These are phyloP conservation scores for Drosophila picticornis DNA, from an alignment of 2,888 invertebrate genomes.

Conservation along the genomic window DNA sequence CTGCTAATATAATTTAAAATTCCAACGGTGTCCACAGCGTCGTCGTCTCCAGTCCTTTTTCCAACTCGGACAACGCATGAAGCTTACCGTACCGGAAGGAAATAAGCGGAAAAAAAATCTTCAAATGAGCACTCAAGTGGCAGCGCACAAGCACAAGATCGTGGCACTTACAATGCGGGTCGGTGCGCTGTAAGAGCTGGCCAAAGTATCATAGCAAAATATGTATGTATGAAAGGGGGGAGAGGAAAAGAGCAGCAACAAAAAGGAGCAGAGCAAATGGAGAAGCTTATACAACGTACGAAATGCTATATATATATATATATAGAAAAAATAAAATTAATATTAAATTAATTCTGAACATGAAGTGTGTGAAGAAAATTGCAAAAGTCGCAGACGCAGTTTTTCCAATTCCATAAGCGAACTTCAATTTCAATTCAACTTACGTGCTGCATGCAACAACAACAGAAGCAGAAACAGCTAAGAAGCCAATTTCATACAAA, in stretches of 20 bases:
- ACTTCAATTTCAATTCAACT: conserved; percentile 81
- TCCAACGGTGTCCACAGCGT: conserved; percentile 65
- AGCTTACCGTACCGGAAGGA: conserved; percentile 58
- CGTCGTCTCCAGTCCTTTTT: conserved; percentile 22
- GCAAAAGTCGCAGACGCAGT: conserved; percentile 70
- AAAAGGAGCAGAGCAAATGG: conserved; percentile 22
- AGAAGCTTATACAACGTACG: conserved; percentile 33
- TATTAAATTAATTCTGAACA: conserved; percentile 82
- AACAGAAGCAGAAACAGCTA: conserved; percentile 39
- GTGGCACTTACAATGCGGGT: conserved; percentile 21
- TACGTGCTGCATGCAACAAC: conserved; percentile 65
- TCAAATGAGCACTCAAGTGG: conserved; percentile 73
- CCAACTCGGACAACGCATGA: conserved; percentile 42
- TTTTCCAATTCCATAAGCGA: conserved; percentile 79
- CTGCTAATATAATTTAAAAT: conserved; percentile 76
- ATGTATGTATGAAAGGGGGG: neutral
- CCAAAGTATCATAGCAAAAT: conserved; percentile 32
- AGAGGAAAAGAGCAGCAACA: conserved; percentile 30
- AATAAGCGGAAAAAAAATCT: conserved; percentile 61
- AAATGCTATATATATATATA: conserved; percentile 33
- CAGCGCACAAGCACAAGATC: conserved; percentile 58
- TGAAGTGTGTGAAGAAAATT: conserved; percentile 80
- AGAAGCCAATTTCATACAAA: conserved; percentile 76
- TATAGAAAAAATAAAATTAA: conserved; percentile 74
- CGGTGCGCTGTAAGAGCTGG: conserved; percentile 6